Evolutionary conservation across 1,140 invertebrate genomes (phyloP).

Genomic region (Leguminivora glycinivorella): DNA sequence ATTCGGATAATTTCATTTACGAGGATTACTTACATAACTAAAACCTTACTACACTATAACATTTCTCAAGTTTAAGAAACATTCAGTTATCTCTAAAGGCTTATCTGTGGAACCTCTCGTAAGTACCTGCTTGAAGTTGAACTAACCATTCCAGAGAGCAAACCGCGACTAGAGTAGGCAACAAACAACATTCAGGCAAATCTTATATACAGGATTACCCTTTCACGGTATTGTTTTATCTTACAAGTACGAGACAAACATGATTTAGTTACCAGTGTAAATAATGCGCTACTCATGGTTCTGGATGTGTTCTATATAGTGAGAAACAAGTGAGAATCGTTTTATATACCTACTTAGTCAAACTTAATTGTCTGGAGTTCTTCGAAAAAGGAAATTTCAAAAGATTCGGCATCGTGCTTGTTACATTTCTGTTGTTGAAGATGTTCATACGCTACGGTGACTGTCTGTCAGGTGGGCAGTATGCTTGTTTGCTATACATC

Average conservation of each 20-base stretch:
- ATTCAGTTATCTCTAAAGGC: not conserved
- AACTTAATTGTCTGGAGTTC: too few species aligned
- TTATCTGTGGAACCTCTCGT: not conserved
- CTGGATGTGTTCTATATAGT: not conserved
- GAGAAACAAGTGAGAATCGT: not conserved
- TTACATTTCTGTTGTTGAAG: too few species aligned
- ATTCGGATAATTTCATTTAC: too few species aligned
- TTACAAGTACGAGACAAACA: slow-evolving; percentile 44
- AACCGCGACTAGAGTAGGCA: not conserved
- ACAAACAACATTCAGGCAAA: slow-evolving; percentile 34
- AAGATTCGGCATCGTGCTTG: too few species aligned
- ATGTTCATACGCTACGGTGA: too few species aligned
- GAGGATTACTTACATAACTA: too few species aligned
- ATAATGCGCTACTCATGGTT: slow-evolving; percentile 31
- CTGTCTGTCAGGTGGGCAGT: too few species aligned
- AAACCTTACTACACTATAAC: not conserved
- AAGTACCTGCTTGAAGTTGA: slow-evolving; percentile 6
- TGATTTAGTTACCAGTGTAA: slow-evolving; percentile 44
- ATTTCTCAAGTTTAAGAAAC: not conserved
- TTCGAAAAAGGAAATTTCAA: too few species aligned
- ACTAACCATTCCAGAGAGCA: slow-evolving; percentile 10
- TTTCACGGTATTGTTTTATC: slow-evolving; percentile 46
- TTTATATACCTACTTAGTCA: not conserved
- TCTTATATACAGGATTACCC: slow-evolving; percentile 41
- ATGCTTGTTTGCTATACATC: too few species aligned